These are phyloP conservation scores for Leptinotarsa lineolata DNA, from an alignment of 1,140 invertebrate genomes.

Conservation along the genomic window DNA sequence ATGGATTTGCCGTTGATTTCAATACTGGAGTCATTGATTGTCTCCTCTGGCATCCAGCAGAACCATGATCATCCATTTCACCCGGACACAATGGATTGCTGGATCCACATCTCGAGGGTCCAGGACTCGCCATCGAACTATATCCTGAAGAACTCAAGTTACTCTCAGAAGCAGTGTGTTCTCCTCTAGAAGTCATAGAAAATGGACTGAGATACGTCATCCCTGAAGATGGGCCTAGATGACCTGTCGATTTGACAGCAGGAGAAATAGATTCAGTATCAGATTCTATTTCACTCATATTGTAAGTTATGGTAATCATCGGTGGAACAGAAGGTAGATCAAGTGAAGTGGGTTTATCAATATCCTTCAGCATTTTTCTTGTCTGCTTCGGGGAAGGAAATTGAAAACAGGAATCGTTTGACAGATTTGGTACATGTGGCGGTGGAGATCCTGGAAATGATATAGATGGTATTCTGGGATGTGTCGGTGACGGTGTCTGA, in stretches of 20 bases:
- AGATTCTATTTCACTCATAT: slow-evolving; percentile 73
- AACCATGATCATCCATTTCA: slow-evolving; percentile 69
- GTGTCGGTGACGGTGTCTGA: slow-evolving; percentile 65
- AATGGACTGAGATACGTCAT: slow-evolving; percentile 79
- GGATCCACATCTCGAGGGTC: slow-evolving; percentile 75
- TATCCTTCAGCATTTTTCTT: slow-evolving; percentile 58
- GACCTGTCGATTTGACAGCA: slow-evolving; percentile 53
- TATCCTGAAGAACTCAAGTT: slow-evolving; percentile 83
- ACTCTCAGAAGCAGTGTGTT: slow-evolving; percentile 75
- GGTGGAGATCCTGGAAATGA: slow-evolving; percentile 65
- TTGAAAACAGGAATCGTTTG: slow-evolving; percentile 48
- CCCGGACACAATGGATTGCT: slow-evolving; percentile 74
- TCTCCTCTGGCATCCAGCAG: slow-evolving; percentile 59
- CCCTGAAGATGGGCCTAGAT: slow-evolving; percentile 57
- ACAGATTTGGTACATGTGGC: slow-evolving; percentile 60
- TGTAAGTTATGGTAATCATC: slow-evolving; percentile 74
- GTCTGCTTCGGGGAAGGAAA: slow-evolving; percentile 51
- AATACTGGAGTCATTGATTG: slow-evolving; percentile 58
- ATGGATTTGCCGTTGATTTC: slow-evolving; percentile 58
- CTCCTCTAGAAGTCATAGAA: slow-evolving; percentile 68
- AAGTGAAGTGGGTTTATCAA: slow-evolving; percentile 65
- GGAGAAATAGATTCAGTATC: slow-evolving; percentile 69
- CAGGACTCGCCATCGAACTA: slow-evolving; percentile 79
- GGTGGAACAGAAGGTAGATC: slow-evolving; percentile 70
- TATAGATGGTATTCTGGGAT: slow-evolving; percentile 48